phyloP scores from a whole-genome alignment of 2,113 vertebrate species.

The Aldabrachelys gigantea region DNA sequence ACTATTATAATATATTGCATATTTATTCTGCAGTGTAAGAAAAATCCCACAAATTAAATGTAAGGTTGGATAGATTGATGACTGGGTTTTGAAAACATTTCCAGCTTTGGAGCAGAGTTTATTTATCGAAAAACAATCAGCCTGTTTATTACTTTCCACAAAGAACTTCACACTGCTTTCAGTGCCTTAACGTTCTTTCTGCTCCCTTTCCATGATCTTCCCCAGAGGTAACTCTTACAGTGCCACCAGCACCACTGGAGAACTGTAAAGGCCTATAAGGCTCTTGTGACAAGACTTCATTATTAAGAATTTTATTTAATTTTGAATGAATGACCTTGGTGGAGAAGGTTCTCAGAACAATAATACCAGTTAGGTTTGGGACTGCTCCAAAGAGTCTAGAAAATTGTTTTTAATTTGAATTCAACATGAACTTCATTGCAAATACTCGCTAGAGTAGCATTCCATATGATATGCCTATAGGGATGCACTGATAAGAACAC shows the following conservation, averaged over 20 bases:
- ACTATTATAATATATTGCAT: not conserved
- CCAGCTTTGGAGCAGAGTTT: not conserved
- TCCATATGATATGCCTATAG: fast-evolving
- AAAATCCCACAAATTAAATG: not conserved
- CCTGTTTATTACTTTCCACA: not conserved
- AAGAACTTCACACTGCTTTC: not conserved
- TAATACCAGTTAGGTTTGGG: not conserved
- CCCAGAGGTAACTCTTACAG: not conserved
- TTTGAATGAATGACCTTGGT: not conserved
- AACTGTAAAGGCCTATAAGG: not conserved
- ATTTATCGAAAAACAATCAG: not conserved
- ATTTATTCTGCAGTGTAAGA: not conserved
- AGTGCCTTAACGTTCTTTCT: not conserved
- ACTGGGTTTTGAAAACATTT: not conserved
- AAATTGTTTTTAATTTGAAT: not conserved
- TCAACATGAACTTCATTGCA: not conserved
- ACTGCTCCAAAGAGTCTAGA: not conserved
- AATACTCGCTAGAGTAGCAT: not conserved
- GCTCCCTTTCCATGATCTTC: not conserved
- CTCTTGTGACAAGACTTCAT: not conserved
- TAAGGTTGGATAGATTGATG: not conserved
- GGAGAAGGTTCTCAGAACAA: not conserved
- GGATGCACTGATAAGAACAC: not conserved
- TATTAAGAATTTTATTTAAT: not conserved
- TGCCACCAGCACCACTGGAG: not conserved